phyloP scores from a whole-genome alignment of 2,113 vertebrate species.

The Phylloscopus trochilus region DNA sequence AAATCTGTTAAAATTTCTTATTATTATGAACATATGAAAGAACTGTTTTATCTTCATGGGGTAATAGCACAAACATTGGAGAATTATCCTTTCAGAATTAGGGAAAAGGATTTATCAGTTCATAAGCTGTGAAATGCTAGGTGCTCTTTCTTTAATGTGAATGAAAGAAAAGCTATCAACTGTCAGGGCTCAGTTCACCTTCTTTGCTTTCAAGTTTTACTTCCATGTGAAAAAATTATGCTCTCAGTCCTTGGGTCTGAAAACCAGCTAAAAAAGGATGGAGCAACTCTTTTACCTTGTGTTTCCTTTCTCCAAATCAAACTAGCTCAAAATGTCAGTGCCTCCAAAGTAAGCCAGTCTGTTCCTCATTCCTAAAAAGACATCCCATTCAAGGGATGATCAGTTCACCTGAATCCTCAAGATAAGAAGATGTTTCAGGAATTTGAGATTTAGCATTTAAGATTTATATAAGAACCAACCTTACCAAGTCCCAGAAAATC shows the following conservation, averaged over 20 bases:
- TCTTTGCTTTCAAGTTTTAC: conserved; percentile 29
- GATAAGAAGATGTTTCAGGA: neutral
- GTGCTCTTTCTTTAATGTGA: neutral
- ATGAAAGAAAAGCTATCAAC: neutral
- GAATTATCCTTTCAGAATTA: neutral
- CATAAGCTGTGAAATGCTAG: neutral
- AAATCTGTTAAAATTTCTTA: neutral
- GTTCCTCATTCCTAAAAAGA: neutral
- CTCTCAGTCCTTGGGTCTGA: neutral
- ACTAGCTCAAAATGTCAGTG: conserved; percentile 3
- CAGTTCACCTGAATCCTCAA: neutral
- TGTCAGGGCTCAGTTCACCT: neutral
- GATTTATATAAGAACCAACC: neutral
- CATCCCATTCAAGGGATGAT: neutral
- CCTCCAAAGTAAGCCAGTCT: neutral
- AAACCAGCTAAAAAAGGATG: neutral
- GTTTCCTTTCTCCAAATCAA: neutral
- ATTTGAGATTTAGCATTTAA: neutral
- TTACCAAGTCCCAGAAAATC: neutral
- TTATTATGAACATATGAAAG: neutral
- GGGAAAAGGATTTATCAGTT: neutral
- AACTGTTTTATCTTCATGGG: neutral
- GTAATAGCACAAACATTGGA: neutral
- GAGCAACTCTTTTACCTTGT: neutral
- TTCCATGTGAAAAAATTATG: neutral